Evolutionary conservation across 2,888 invertebrate species (phyloP).

Genomic region (Papilio gigon): DNA sequence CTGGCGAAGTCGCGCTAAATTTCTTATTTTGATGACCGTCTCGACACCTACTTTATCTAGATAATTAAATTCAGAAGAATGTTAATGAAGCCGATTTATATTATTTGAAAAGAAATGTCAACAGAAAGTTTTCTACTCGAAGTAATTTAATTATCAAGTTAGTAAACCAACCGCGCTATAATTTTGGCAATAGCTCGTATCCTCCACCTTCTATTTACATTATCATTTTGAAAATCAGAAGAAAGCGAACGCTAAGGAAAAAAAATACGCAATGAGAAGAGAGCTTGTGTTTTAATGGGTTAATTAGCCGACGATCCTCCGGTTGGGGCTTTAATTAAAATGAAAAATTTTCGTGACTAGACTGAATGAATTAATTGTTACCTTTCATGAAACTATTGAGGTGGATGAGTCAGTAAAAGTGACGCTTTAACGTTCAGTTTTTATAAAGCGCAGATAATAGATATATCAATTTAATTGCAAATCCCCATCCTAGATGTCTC

Average conservation of each 20-base stretch:
- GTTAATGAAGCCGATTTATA: background rate
- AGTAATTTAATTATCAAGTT: too few relatives aligned
- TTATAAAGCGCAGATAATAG: constrained; percentile 42
- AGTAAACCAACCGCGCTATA: too few relatives aligned
- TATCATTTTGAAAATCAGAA: constrained; percentile 73
- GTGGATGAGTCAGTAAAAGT: constrained; percentile 70
- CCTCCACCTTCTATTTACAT: constrained; percentile 49
- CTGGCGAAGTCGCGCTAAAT: constrained; percentile 61
- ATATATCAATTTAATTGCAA: constrained; percentile 2
- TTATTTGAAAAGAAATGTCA: background rate
- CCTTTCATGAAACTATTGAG: constrained; percentile 78
- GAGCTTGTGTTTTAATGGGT: constrained; percentile 81
- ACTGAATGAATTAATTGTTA: constrained; percentile 76
- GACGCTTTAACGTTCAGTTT: constrained; percentile 49
- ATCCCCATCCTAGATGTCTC: background rate
- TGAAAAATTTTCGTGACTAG: constrained; percentile 81
- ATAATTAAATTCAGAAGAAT: constrained; percentile 53
- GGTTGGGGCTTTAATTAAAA: constrained; percentile 80
- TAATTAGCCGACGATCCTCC: constrained; percentile 80
- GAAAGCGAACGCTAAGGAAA: constrained; percentile 72
- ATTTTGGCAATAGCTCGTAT: too few relatives aligned
- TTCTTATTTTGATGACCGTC: constrained; percentile 63
- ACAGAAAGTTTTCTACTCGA: background rate
- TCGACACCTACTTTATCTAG: constrained; percentile 58
- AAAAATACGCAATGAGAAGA: constrained; percentile 75